Percentiles rank a stretch among this genome's conserved stretches.
These are phyloP conservation scores for Caiman crocodilus DNA, from an alignment of 2,797 vertebrate genomes.

Conservation along the genomic window DNA sequence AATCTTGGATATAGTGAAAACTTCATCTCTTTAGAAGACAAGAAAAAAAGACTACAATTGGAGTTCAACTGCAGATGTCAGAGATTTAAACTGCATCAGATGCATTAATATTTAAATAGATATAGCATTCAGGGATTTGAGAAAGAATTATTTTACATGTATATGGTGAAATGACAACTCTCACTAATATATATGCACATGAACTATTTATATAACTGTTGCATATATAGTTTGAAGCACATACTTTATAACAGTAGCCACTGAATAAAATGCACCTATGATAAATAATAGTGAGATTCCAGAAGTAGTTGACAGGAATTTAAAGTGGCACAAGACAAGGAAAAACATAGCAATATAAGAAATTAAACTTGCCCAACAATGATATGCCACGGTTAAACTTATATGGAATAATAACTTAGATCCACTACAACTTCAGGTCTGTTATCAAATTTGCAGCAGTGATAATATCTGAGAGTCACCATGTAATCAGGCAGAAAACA, in stretches of 20 bases:
- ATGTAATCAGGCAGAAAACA: not conserved
- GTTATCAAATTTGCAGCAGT: not conserved
- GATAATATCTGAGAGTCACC: not conserved
- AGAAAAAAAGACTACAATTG: not conserved
- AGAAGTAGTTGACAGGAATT: not conserved
- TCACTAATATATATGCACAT: not conserved
- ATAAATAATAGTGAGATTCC: not conserved
- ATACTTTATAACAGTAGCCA: not conserved
- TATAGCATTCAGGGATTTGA: not conserved
- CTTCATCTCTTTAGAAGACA: not conserved
- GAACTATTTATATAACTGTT: not conserved
- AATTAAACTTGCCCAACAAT: not conserved
- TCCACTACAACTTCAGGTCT: not conserved
- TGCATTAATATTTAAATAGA: not conserved
- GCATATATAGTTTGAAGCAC: not conserved
- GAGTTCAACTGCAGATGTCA: not conserved
- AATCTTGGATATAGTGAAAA: not conserved
- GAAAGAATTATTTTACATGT: not conserved
- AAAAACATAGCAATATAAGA: not conserved
- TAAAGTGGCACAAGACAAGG: not conserved
- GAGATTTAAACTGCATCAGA: not conserved
- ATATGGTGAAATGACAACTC: not conserved
- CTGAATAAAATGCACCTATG: not conserved
- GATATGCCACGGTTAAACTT: not conserved
- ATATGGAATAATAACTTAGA: not conserved